A percentile compares a stretch with the other conserved stretches of the same genome.
These are phyloP conservation scores for Drosophila nr. perissopoda DNA, from an alignment of 2,888 invertebrate species.

Conservation along the genomic window DNA sequence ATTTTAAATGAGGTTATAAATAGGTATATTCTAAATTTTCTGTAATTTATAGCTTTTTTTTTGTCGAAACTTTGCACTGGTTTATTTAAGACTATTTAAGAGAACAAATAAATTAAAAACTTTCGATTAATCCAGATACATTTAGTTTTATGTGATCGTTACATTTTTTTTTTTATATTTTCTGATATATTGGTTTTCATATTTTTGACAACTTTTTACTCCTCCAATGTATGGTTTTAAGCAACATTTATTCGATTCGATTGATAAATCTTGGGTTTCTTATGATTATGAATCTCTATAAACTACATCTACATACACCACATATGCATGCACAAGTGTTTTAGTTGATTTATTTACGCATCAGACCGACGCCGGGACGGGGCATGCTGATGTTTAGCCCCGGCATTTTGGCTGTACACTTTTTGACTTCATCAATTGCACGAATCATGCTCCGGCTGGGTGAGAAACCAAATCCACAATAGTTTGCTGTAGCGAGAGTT, in stretches of 20 bases:
- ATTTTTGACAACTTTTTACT: no score
- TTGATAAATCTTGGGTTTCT: background rate
- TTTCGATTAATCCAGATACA: no score
- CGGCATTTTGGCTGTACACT: slow-evolving; percentile 76
- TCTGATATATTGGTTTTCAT: no score
- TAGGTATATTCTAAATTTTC: no score
- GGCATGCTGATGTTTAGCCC: slow-evolving; percentile 47
- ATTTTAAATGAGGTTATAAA: no score
- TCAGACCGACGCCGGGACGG: slow-evolving; percentile 57
- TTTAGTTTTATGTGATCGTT: no score
- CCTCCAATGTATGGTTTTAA: no score
- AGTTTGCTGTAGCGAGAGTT: slow-evolving; percentile 78
- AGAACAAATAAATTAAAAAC: no score
- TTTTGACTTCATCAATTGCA: slow-evolving; percentile 83
- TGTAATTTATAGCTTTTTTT: no score
- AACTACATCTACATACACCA: background rate
- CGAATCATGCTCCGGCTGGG: slow-evolving; percentile 82
- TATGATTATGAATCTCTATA: background rate
- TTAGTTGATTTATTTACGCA: slow-evolving; percentile 57
- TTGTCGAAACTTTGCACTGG: no score
- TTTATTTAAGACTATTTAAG: no score
- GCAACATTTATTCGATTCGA: background rate
- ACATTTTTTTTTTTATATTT: no score
- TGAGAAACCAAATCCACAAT: slow-evolving; percentile 85
- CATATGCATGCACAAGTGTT: background rate